phyloP scores from a whole-genome alignment of 2,113 vertebrate species.

The Gymnorhina tibicen region DNA sequence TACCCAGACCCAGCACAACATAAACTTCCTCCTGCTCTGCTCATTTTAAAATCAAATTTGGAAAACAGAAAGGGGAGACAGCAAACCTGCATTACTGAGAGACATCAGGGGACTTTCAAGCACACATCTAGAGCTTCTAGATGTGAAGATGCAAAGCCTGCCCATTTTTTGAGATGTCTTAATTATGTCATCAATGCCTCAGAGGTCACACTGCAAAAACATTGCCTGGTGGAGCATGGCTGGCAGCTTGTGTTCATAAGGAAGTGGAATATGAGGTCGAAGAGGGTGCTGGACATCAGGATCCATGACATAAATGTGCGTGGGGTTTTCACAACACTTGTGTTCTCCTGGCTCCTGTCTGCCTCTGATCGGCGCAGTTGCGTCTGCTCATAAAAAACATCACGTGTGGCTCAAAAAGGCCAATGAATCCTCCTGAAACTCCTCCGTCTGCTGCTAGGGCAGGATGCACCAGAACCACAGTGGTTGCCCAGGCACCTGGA shows the following conservation, averaged over 20 bases:
- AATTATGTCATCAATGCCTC: not conserved
- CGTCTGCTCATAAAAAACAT: rapidly evolving
- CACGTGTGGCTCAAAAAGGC: not conserved
- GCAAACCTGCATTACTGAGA: not conserved
- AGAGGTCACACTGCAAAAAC: not conserved
- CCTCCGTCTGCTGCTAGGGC: not conserved
- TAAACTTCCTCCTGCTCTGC: not conserved
- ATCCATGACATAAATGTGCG: not conserved
- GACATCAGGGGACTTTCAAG: not conserved
- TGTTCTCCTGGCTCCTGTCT: not conserved
- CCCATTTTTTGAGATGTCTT: not conserved
- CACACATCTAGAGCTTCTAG: not conserved
- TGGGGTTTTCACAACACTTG: not conserved
- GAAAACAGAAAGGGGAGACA: not conserved
- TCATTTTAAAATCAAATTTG: not conserved
- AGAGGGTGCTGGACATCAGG: not conserved
- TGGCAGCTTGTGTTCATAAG: not conserved
- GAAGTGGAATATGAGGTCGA: not conserved
- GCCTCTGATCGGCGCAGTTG: not conserved
- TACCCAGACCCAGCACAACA: not conserved
- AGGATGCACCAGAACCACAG: not conserved
- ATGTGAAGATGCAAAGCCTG: not conserved
- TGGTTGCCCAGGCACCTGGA: not conserved
- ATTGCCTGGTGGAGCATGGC: not conserved
- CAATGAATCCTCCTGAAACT: not conserved